Conservation (phyloP, 2,888 invertebrate species). For the Ephialtes manifestator region DNA sequence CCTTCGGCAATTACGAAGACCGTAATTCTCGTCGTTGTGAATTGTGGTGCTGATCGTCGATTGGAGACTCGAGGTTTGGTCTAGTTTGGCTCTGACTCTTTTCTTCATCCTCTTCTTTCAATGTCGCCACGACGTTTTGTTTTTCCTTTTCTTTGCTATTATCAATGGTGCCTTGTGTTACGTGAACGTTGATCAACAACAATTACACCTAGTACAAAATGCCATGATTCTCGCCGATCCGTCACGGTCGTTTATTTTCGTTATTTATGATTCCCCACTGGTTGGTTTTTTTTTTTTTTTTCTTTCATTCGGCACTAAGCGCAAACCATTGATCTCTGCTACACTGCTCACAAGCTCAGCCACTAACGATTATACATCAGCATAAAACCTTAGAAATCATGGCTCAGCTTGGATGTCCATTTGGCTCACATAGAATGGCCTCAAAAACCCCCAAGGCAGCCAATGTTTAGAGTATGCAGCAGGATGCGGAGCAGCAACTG, state of each 20-base stretch:
- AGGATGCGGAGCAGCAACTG: slow-evolving; percentile 97
- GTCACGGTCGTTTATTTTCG: slow-evolving; percentile 9
- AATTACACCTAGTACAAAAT: slow-evolving; percentile 55
- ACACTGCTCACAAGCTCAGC: slow-evolving; percentile 82
- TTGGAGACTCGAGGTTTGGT: slow-evolving; percentile 17
- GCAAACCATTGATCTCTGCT: slow-evolving; percentile 63
- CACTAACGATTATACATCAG: slow-evolving; percentile 83
- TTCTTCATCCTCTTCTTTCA: slow-evolving; percentile 31
- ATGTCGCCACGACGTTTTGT: neutral
- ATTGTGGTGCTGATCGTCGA: slow-evolving; percentile 5
- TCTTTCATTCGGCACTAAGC: slow-evolving; percentile 37
- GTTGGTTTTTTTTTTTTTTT: slow-evolving; percentile 26
- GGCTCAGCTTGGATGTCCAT: slow-evolving; percentile 79
- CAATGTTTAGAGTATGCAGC: slow-evolving; percentile 95
- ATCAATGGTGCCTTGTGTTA: slow-evolving; percentile 22
- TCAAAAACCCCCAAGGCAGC: slow-evolving; percentile 80
- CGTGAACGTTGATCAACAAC: slow-evolving; percentile 48
- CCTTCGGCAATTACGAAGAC: slow-evolving; percentile 7
- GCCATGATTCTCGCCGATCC: slow-evolving; percentile 37
- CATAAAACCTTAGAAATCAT: slow-evolving; percentile 82
- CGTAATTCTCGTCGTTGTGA: slow-evolving; percentile 3
- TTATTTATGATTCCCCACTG: slow-evolving; percentile 19
- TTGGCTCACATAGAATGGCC: slow-evolving; percentile 78
- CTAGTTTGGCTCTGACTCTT: slow-evolving; percentile 67
- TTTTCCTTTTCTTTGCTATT: neutral